Base-by-base conservation (phyloP, 2,888 invertebrate species). In the Clistopyga incitator region DNA sequence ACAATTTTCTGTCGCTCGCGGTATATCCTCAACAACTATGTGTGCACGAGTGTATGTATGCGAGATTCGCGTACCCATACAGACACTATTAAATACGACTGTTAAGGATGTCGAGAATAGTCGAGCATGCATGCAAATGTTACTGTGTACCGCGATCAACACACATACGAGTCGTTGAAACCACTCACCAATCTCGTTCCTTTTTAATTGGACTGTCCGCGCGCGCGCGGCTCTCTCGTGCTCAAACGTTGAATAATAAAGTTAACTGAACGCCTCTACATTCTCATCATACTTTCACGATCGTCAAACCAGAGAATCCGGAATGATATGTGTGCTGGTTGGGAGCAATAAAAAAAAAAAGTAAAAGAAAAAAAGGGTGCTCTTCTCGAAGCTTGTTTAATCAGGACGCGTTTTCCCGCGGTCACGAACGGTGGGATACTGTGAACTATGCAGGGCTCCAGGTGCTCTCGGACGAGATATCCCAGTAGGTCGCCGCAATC, bases 1-100 rank as follows among this genome's bases (percentile, higher is more conserved):
- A 85, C 87, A 82, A 87, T 87, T 88, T 88, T 86, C 81, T 74
- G 75, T 72, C 75, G 75, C 70, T 56, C 79, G 75, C 76, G 25
- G 20, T 54, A n/a, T 45, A 75, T 64, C 70, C 70, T 59, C 75
- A 25, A 2, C 34, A 72, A 47, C 45, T n/a, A 34, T 65, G 18
- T 34, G 54, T 64, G 18, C 42, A 64, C n/a, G n/a, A 1, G n/a
- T 11, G 11, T 50, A 50, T 68, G 45, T 54, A 29, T 15, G 25
- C 15, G 23, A 59, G 59, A 59, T 29, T 59, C 59, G 59, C 65
- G 54, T 56, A 72, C 65, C 8, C n/a, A n/a, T n/a, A n/a, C 52
- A 42, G 38, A 20, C 34, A 54, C 65, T 34, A 67, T 68, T 67
- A 59, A 20, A 74, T 11, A 79, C 67, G 72, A 74, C 74, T 67